phyloP scores from a whole-genome alignment of 2,888 invertebrate genomes.

The Drosophila lutescens region DNA sequence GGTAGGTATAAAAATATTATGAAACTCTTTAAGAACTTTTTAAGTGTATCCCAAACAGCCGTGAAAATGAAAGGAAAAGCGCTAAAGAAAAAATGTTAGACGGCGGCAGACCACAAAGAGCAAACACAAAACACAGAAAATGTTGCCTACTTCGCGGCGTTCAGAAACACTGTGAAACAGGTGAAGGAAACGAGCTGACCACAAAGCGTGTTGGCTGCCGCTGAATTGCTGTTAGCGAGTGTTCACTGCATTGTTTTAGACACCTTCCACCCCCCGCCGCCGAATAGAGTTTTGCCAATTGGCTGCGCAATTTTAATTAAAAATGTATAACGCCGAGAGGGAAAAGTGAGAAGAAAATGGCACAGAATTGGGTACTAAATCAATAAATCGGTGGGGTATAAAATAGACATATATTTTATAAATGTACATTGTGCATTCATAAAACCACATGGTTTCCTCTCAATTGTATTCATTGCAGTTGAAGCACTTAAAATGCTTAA shows the following conservation, averaged over 20 bases:
- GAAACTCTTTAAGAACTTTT: not conserved
- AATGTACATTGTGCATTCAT: not conserved
- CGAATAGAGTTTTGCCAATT: constrained; percentile 58
- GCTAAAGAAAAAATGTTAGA: constrained; percentile 27
- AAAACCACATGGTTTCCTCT: not conserved
- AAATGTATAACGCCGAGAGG: constrained; percentile 34
- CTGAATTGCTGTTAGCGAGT: constrained; percentile 14
- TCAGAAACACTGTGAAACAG: not conserved
- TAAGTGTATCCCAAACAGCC: not conserved
- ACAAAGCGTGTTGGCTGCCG: constrained; percentile 54
- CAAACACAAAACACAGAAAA: constrained; percentile 45
- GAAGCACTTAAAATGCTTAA: not conserved
- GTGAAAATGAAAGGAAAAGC: constrained; percentile 11
- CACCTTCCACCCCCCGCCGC: constrained; percentile 12
- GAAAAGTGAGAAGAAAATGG: not conserved
- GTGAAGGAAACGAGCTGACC: constrained; percentile 54
- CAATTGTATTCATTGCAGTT: not conserved
- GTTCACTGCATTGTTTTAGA: constrained; percentile 36
- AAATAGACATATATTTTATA: constrained; percentile 25
- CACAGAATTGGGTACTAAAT: constrained; percentile 12
- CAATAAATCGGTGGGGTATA: constrained; percentile 27
- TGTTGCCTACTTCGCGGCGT: constrained; percentile 62
- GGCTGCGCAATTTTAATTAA: constrained; percentile 67
- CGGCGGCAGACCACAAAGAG: constrained; percentile 59
- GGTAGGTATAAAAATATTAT: too few relatives aligned